Base-by-base conservation (phyloP, 2,113 vertebrate species). In the Motacilla tschutschensis region DNA sequence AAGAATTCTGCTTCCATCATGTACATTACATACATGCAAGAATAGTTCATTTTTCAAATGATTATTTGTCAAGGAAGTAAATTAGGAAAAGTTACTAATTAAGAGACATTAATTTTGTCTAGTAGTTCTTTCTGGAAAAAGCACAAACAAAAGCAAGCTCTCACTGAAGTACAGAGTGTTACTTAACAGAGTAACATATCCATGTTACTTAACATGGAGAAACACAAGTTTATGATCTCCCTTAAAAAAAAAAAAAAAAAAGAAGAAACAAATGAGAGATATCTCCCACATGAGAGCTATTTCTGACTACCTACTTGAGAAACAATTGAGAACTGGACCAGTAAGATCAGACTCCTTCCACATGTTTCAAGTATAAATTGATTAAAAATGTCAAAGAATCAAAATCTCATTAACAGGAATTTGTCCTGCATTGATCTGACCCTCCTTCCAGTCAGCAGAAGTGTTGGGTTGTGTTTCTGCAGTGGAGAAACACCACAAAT, bases 391-490 rank as follows among this genome's bases (percentile, higher is more conserved):
- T 60, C 80, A 93, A 95, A 95, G 73, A 93, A 93, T 89, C 79
- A 95, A 93, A 95, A 89, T 72, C 91, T 88, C 84, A 94, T 94
- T 93, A 95, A 95, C 82, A 90, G 74, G 31, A 91, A 87, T 90
- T 93, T 94, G 47, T 59, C 84, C 85, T 24, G 28, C 82, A 93
- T 94, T 81, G 81, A 96, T 94, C 70, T 58, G 60, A 82, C 83
- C 60, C 69, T 86, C 80, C 69, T 74, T 62, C 67, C 70, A 83
- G 73, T 81, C 87, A 93, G 79, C 83, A 91, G 63, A 91, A 92
- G 57, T 5, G 13, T 8, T 79, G 38, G 29, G 60, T 24, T 66
- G 17, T 53, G 53, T 36, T 55, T 80, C 70, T 75, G 50, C 53
- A 43, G 17, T 21, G 41, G 33, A 60, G 83, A 90, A 94, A 80